These are phyloP conservation scores for Agonopterix arenella DNA, from an alignment of 2,888 invertebrate species.

Conservation along the genomic window DNA sequence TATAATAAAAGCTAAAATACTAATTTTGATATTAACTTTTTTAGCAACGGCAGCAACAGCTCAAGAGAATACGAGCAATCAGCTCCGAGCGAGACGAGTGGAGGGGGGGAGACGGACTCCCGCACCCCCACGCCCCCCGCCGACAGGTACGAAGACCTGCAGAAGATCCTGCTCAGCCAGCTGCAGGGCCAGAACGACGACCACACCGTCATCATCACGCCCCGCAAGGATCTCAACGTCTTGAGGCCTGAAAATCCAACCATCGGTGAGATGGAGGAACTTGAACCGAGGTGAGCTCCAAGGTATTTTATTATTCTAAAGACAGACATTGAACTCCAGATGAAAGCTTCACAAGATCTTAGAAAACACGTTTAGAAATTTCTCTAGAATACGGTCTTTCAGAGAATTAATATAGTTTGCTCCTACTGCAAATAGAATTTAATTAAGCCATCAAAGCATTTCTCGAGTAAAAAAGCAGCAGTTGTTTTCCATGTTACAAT, in stretches of 20 bases:
- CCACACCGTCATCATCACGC: constrained; percentile 65
- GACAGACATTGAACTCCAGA: too few species aligned
- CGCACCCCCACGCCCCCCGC: constrained; percentile 62
- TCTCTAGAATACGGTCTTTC: too few species aligned
- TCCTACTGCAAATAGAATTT: not conserved
- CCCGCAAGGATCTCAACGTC: constrained; percentile 72
- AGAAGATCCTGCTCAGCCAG: constrained; percentile 69
- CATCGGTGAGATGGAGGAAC: constrained; percentile 81
- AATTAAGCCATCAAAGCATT: constrained; percentile 3
- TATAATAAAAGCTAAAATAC: too few species aligned
- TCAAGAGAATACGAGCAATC: constrained; percentile 67
- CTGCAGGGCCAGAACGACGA: constrained; percentile 72
- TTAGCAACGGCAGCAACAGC: constrained; percentile 59
- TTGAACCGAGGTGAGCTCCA: constrained; percentile 70
- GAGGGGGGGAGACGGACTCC: constrained; percentile 32
- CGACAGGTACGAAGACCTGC: constrained; percentile 80
- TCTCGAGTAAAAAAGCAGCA: constrained; percentile 10
- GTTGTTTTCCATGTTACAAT: constrained; percentile 12
- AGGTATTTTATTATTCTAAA: too few species aligned
- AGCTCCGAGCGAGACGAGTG: constrained; percentile 61
- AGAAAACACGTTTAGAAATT: too few species aligned
- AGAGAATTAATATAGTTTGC: too few species aligned
- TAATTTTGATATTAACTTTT: constrained; percentile 4
- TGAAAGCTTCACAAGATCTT: too few species aligned
- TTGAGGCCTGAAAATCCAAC: constrained; percentile 80